Conservation (phyloP, 2,113 vertebrate genomes). For the Ploceus nigricollis region DNA sequence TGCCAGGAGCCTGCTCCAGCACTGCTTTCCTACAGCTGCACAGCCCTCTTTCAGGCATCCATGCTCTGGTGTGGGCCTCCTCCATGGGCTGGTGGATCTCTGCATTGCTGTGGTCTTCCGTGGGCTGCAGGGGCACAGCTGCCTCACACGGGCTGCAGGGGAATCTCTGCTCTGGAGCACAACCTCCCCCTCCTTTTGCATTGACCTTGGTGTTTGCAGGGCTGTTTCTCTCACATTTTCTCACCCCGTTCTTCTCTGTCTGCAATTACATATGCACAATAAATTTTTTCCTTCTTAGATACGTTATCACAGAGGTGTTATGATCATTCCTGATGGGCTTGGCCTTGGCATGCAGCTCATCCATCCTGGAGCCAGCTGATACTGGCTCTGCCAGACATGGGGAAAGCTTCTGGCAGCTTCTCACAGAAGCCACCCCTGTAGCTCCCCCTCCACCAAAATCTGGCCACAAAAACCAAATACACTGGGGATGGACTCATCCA, state of each 20-base stretch:
- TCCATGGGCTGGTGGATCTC: background rate
- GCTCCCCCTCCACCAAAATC: background rate
- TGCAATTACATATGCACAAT: accelerated
- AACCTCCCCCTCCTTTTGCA: background rate
- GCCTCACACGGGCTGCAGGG: background rate
- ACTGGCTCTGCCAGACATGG: background rate
- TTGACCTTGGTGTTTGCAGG: background rate
- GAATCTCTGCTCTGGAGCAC: background rate
- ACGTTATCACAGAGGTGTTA: background rate
- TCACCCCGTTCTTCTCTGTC: background rate
- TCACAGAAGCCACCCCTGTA: background rate
- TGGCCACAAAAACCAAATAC: background rate
- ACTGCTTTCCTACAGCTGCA: background rate
- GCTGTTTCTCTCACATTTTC: background rate
- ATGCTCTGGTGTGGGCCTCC: background rate
- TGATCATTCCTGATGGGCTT: background rate
- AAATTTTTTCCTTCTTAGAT: background rate
- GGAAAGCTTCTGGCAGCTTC: background rate
- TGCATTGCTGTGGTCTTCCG: background rate
- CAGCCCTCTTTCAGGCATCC: background rate
- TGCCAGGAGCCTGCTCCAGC: background rate
- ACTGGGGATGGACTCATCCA: background rate
- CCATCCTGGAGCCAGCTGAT: accelerated
- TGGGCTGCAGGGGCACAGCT: background rate
- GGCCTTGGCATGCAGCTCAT: background rate